phyloP scores from a whole-genome alignment of 2,113 vertebrate species.

The Dasypus novemcinctus region DNA sequence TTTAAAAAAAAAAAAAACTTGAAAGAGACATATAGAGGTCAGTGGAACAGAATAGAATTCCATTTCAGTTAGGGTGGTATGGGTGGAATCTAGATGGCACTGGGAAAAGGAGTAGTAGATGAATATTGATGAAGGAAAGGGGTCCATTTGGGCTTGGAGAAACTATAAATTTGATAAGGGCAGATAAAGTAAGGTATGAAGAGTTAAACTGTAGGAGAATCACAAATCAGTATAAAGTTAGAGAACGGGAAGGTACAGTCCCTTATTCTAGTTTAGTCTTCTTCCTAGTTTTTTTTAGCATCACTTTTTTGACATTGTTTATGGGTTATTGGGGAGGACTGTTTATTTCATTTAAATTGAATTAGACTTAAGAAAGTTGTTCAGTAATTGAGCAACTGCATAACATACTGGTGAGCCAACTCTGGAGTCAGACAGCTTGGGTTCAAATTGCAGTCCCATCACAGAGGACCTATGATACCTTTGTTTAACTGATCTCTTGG shows the following conservation, averaged over 20 bases:
- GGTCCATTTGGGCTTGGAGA: background rate
- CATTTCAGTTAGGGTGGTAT: background rate
- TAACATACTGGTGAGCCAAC: background rate
- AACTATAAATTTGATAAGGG: too few species aligned
- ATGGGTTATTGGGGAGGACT: background rate
- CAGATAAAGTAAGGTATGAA: background rate
- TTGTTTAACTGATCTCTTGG: background rate
- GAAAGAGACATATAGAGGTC: background rate
- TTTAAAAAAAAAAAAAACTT: background rate
- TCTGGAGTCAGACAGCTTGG: background rate
- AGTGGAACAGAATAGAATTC: background rate
- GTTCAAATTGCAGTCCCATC: background rate
- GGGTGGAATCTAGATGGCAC: background rate
- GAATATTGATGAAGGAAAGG: background rate
- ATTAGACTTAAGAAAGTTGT: background rate
- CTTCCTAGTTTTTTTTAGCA: background rate
- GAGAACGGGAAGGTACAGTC: too few species aligned
- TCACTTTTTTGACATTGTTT: background rate
- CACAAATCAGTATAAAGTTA: background rate
- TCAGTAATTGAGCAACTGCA: background rate
- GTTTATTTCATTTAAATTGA: background rate
- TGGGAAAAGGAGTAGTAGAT: accelerated
- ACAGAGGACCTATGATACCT: background rate
- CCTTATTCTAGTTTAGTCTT: background rate
- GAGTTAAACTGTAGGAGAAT: too few species aligned